phyloP scores from a whole-genome alignment of 2,113 vertebrate species.

The Burhinus oedicnemus region DNA sequence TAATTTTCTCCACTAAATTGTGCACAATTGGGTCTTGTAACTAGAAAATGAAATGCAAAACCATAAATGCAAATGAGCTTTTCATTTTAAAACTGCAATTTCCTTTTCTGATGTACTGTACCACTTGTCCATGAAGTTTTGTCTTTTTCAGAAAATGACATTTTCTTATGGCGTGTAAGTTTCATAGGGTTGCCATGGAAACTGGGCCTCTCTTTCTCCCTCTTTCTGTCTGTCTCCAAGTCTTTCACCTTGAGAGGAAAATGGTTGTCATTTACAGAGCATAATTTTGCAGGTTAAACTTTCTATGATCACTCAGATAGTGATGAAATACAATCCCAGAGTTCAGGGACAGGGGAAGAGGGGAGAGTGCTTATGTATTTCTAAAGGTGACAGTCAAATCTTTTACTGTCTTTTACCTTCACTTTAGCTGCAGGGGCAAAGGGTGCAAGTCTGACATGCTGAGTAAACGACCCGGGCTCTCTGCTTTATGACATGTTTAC shows the following conservation, averaged over 20 bases:
- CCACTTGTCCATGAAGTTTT: constrained; percentile 53
- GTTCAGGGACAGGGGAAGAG: neutral
- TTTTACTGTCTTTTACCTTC: neutral
- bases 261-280: constrained; percentile 28
- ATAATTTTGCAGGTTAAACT: constrained; percentile 63
- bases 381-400: neutral
- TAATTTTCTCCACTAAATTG: constrained; percentile 32
- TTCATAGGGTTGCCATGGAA: constrained; percentile 62
- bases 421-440: neutral
- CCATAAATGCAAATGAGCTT: constrained; percentile 48
- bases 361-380: neutral
- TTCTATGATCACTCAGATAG: neutral
- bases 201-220: constrained; percentile 28
- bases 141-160: constrained; percentile 33
- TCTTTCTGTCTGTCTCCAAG: neutral
- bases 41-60: constrained; percentile 17
- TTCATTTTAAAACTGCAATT: constrained; percentile 38
- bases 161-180: constrained; percentile 22
- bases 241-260: constrained; percentile 61
- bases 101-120: constrained; percentile 21
- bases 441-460: neutral
- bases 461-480: neutral
- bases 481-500: neutral
- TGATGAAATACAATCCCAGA: neutral
- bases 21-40: constrained; percentile 9